phyloP scores from a whole-genome alignment of 2,888 invertebrate genomes.

The Tetragonula carbonaria region DNA sequence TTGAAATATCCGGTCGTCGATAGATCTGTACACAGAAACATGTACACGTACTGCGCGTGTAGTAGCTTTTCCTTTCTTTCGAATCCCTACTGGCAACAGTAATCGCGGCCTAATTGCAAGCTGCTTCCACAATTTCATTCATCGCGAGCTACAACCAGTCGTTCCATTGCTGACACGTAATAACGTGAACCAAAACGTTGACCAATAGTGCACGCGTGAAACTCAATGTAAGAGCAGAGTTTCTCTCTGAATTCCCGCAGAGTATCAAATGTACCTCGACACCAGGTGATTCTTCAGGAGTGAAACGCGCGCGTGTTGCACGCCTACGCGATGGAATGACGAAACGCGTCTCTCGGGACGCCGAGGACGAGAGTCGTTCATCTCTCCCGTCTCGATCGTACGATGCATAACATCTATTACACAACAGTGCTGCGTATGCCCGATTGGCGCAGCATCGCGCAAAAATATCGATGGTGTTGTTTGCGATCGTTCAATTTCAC shows the following conservation, averaged over 20 bases:
- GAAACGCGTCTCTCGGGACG: not conserved
- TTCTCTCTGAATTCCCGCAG: too few species aligned
- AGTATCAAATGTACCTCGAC: not conserved
- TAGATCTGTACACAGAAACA: not conserved
- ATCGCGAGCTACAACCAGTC: too few species aligned
- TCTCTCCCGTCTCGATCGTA: conserved; percentile 6
- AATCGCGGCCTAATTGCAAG: too few species aligned
- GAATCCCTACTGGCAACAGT: not conserved
- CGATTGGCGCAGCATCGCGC: conserved; percentile 6
- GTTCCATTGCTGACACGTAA: too few species aligned
- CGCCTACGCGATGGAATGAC: not conserved
- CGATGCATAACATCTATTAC: conserved; percentile 46
- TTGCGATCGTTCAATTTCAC: conserved; percentile 49
- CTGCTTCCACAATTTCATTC: too few species aligned
- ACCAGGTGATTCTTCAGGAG: not conserved
- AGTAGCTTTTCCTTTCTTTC: not conserved
- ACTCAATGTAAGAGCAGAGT: too few species aligned
- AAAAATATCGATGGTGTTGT: conserved; percentile 28
- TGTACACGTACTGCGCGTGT: too few species aligned
- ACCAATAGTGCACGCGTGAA: too few species aligned
- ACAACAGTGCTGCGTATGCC: conserved; percentile 33
- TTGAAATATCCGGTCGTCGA: not conserved
- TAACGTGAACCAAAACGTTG: too few species aligned
- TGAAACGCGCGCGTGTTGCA: not conserved
- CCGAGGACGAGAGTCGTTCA: conserved; percentile 2